Base-by-base conservation (phyloP, 2,888 invertebrate species). In the Drosophila multiciliata region DNA sequence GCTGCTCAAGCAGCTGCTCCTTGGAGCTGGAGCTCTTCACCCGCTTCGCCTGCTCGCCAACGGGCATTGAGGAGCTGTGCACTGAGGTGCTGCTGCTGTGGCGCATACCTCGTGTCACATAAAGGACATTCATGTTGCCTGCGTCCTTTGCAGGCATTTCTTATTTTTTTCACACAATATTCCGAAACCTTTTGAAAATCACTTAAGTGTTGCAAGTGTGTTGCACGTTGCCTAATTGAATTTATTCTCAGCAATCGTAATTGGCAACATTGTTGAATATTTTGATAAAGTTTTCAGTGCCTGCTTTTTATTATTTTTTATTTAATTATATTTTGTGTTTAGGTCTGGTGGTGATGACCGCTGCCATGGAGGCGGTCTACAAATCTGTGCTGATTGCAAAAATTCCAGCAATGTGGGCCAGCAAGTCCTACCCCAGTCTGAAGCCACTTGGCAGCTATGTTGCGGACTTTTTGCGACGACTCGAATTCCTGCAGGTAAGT, bases 381-480 rank as follows among this genome's bases (percentile, higher is more conserved):
- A 95, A 95, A 58, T 97, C 97, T 79, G 96, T 98, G 89, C 94
- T 98, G 73, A 96, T 96, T 73, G 97, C 97, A 6, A 96, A 95
- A 92, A 96, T 98, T 82, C 98, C 98, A 0, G 94, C 94, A 38
- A 94, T 97, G 92, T 99, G 98, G 98, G 95, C 96, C 71, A 95
- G 95, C 82, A 95, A 96, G 89, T 98, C 98, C 11, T 99, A 99
- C 93, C 98, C 98, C 1, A 98, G 98, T 6, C 94, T 98, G 35
- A 99, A 98, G 92, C 97, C 98, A 0, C 94, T 98, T 17, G 97
- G 97, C 33, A 96, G 97, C 83, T 99, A 98, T 91, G 94, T 98
- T 63, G 95, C 95, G 77, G 98, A 99, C 92, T 96, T 99, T 85
- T 92, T 98, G n/a, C 95, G 95, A 1, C 95, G 98, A 78, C 94